These are phyloP conservation scores for Naja naja DNA, from an alignment of 2,113 vertebrate genomes.

Conservation along the genomic window DNA sequence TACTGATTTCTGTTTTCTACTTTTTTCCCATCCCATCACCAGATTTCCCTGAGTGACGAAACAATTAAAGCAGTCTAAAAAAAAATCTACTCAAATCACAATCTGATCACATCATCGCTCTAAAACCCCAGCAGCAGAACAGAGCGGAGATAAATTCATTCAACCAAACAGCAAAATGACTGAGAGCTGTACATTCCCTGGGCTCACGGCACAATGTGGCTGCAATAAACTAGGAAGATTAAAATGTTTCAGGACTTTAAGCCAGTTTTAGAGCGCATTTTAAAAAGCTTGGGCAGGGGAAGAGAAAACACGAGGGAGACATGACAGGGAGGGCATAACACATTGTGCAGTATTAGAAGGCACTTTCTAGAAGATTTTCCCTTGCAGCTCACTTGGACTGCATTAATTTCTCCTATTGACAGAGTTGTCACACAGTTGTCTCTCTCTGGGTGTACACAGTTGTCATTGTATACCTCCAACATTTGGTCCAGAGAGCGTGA, in stretches of 20 bases:
- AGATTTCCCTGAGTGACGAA: not conserved
- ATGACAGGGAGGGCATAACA: not conserved
- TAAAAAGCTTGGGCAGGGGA: not conserved
- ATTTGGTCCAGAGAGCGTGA: not conserved
- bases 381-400: not conserved
- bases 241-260: not conserved
- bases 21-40: not conserved
- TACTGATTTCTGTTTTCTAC: not conserved
- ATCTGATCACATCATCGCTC: not conserved
- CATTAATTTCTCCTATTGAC: not conserved
- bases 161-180: not conserved
- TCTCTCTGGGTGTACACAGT: not conserved
- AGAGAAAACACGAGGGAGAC: not conserved
- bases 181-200: not conserved
- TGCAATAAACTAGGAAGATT: not conserved
- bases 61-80: not conserved
- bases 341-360: not conserved
- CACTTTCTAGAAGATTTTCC: not conserved
- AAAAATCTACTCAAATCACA: not conserved
- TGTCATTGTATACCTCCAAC: not conserved
- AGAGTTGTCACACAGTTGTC: not conserved
- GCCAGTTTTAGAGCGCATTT: not conserved
- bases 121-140: not conserved
- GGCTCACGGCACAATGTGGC: not conserved
- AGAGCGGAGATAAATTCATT: not conserved